These are phyloP conservation scores for Cephonodes hylas DNA, from an alignment of 2,888 invertebrate genomes.

Conservation along the genomic window DNA sequence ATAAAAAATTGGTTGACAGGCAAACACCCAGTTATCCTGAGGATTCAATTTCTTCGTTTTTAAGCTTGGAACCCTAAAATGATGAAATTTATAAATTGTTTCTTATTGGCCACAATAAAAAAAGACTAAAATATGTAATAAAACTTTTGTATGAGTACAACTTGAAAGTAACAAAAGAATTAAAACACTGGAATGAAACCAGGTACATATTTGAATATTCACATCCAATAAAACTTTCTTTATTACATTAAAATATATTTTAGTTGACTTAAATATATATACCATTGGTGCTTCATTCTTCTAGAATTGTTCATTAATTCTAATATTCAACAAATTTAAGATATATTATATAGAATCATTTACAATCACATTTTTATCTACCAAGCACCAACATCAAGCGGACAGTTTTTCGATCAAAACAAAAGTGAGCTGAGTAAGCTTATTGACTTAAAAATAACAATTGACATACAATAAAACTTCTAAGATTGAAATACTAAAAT, in stretches of 20 bases:
- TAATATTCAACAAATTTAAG: background rate
- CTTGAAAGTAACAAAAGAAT: background rate
- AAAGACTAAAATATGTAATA: background rate
- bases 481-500: background rate
- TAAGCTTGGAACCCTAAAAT: too few species aligned
- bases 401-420: constrained; percentile 29
- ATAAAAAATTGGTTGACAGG: too few species aligned
- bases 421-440: background rate
- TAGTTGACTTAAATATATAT: background rate
- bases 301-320: background rate
- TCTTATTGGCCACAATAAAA: too few species aligned
- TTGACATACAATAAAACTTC: constrained; percentile 5
- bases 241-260: background rate
- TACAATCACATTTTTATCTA: constrained; percentile 46
- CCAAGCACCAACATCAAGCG: constrained; percentile 63
- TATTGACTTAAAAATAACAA: constrained; percentile 5
- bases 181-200: background rate
- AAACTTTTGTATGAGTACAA: background rate
- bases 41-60: too few species aligned
- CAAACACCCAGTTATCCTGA: too few species aligned
- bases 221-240: background rate
- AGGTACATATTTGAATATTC: background rate
- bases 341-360: constrained; percentile 16
- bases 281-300: constrained; percentile 8
- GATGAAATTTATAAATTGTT: too few species aligned